phyloP scores from a whole-genome alignment of 2,888 invertebrate species.

The Helicoverpa assulta region DNA sequence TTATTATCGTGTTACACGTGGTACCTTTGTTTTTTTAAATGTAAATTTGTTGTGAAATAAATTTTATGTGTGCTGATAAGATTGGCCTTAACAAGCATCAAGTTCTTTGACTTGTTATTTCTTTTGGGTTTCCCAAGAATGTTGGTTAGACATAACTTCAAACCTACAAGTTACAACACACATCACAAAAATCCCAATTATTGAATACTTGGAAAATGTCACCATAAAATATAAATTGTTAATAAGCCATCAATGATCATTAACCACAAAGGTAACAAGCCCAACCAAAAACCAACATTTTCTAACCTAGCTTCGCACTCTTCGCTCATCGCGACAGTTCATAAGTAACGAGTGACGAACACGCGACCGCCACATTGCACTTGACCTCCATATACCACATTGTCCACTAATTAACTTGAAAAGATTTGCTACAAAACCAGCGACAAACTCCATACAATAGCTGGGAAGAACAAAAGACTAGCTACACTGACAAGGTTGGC shows the following conservation, averaged over 20 bases:
- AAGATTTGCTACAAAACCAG: neutral
- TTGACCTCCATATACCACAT: slow-evolving; percentile 45
- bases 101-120: too few species aligned
- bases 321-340: neutral
- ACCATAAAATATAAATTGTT: neutral
- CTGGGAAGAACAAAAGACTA: neutral
- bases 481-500: neutral
- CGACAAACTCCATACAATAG: slow-evolving; percentile 5
- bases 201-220: too few species aligned
- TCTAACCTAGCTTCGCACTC: neutral
- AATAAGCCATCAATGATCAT: too few species aligned
- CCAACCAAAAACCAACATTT: neutral
- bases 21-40: too few species aligned
- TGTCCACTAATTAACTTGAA: slow-evolving; percentile 17
- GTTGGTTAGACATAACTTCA: too few species aligned
- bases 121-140: too few species aligned
- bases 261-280: neutral
- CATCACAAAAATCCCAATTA: too few species aligned
- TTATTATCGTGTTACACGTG: neutral
- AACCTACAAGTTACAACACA: too few species aligned
- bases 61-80: too few species aligned
- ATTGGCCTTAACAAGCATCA: too few species aligned
- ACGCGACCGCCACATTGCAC: slow-evolving; percentile 30
- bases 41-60: too few species aligned
- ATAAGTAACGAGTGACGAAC: slow-evolving; percentile 19